Percentiles rank a stretch among this genome's conserved stretches.
These are phyloP conservation scores for Mizuhopecten yessoensis DNA, from an alignment of 1,140 invertebrate species.

Conservation along the genomic window DNA sequence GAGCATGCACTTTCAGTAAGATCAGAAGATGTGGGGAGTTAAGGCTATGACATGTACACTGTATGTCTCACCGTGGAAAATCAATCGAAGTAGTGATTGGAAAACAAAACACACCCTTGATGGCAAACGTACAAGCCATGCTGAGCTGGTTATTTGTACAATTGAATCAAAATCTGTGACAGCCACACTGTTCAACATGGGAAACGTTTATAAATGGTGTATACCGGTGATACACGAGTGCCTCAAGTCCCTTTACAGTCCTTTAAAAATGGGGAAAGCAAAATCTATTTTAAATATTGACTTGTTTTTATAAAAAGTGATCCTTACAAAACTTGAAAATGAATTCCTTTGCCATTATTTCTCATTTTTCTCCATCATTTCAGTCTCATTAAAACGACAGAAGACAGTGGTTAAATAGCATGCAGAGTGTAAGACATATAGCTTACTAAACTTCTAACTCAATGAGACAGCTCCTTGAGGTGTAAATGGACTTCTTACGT, in stretches of 20 bases:
- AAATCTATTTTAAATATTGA: no score
- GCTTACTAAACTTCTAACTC: neutral
- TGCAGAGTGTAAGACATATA: neutral
- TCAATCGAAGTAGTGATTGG: neutral
- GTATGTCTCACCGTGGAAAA: neutral
- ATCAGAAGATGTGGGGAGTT: neutral
- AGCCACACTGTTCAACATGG: no score
- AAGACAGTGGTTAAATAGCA: neutral
- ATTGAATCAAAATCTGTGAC: neutral
- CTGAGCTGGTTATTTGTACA: neutral
- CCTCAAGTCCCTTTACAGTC: neutral
- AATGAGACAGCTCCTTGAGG: neutral
- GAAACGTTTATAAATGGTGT: no score
- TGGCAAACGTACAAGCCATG: neutral
- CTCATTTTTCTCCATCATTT: no score
- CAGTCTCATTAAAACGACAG: neutral
- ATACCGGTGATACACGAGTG: neutral
- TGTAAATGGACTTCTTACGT: neutral
- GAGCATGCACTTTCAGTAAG: neutral
- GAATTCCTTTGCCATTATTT: no score
- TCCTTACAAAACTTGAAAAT: neutral
- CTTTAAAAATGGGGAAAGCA: neutral
- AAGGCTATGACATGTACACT: neutral
- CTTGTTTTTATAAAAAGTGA: neutral
- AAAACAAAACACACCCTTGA: conserved; percentile 18